A percentile compares a stretch with the other conserved stretches of the same genome.
phyloP scores from a whole-genome alignment of 1,140 invertebrate genomes.

The Heterodera schachtii region DNA sequence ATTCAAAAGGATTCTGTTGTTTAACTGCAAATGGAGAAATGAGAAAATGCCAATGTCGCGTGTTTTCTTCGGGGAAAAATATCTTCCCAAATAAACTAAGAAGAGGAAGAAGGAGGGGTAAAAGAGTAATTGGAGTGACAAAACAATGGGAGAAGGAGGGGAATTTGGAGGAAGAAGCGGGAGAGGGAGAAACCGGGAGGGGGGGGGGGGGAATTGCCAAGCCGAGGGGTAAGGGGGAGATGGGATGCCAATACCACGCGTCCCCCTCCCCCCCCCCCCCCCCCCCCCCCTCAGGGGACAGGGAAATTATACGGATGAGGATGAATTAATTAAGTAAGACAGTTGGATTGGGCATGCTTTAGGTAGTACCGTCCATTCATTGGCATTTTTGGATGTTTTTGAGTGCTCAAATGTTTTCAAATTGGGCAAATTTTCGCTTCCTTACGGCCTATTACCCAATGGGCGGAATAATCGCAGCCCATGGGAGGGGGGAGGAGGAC shows the following conservation, averaged over 20 bases:
- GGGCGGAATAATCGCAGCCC: conserved; percentile 5
- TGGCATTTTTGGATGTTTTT: not conserved
- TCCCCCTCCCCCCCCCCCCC: too few species aligned
- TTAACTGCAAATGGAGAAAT: not conserved
- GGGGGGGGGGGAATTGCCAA: not conserved
- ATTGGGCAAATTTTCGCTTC: not conserved
- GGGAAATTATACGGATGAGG: not conserved
- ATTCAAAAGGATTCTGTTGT: too few species aligned
- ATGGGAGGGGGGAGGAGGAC: not conserved
- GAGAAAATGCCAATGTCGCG: not conserved
- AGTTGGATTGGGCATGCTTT: not conserved
- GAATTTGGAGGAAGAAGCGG: too few species aligned
- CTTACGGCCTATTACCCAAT: not conserved
- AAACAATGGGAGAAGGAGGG: not conserved
- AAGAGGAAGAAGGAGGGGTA: not conserved
- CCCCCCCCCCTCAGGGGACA: not conserved
- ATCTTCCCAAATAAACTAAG: not conserved
- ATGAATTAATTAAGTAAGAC: conserved; percentile 1
- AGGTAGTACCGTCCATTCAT: not conserved
- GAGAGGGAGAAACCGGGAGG: too few species aligned
- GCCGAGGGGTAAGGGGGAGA: not conserved
- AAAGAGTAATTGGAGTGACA: not conserved
- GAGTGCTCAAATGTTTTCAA: not conserved
- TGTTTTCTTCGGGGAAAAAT: not conserved
- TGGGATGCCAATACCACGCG: not conserved